phyloP scores from a whole-genome alignment of 2,113 vertebrate genomes.

The Pangasianodon gigas region DNA sequence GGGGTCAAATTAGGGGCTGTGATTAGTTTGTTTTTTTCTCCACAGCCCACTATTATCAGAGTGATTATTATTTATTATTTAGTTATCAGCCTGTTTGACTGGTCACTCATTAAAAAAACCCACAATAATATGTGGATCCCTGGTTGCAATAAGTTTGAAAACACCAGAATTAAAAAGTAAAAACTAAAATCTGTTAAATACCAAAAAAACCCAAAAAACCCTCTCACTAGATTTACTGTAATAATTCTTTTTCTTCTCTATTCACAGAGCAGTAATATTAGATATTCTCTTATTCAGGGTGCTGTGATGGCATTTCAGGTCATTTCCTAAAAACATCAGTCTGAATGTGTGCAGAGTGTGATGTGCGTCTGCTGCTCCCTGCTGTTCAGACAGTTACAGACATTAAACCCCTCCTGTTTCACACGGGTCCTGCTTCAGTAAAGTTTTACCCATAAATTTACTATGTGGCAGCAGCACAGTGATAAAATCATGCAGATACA shows the following conservation, averaged over 20 bases:
- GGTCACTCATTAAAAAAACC: background rate
- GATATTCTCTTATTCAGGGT: background rate
- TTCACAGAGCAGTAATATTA: background rate
- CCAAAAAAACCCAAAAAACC: background rate
- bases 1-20: background rate
- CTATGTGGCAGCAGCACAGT: no score
- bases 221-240: background rate
- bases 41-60: background rate
- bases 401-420: background rate
- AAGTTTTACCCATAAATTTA: background rate
- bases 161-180: background rate
- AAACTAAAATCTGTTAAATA: background rate
- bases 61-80: background rate
- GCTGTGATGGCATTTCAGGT: background rate
- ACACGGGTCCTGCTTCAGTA: background rate
- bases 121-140: background rate
- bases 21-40: no score
- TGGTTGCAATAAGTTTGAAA: background rate
- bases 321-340: background rate
- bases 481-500: no score
- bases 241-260: background rate
- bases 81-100: background rate
- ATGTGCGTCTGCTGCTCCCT: slow-evolving; percentile 25
- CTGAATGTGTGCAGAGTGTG: background rate
- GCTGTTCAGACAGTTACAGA: slow-evolving; percentile 8